Percentiles rank a stretch among this genome's conserved stretches.
These are phyloP conservation scores for Bos indicus DNA, from an alignment of 2,113 vertebrate species.

Conservation along the genomic window DNA sequence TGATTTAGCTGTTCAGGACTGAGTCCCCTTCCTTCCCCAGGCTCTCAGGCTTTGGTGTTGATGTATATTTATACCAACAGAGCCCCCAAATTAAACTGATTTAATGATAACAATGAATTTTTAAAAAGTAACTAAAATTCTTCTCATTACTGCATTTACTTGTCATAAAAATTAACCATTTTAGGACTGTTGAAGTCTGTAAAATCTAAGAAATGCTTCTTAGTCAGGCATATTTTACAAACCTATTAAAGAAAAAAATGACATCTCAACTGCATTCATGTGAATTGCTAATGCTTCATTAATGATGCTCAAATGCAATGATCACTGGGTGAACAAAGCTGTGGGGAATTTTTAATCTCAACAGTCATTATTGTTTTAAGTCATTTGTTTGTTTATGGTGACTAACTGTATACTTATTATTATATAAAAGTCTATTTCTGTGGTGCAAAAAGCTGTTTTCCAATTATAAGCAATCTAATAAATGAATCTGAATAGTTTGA, in stretches of 20 bases:
- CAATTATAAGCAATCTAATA: constrained; percentile 38
- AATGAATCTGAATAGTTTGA: constrained; percentile 39
- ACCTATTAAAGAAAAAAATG: constrained; percentile 44
- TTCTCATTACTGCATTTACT: constrained; percentile 7
- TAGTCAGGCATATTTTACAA: constrained; percentile 13
- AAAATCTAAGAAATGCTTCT: constrained; percentile 29
- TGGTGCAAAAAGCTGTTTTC: constrained; percentile 31
- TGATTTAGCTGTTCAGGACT: not conserved
- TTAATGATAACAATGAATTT: not conserved
- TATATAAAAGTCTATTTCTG: constrained; percentile 29
- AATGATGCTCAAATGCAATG: not conserved
- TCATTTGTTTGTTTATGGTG: constrained; percentile 31
- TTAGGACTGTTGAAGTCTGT: constrained; percentile 41
- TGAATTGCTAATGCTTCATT: not conserved
- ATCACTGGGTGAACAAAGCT: constrained; percentile 8
- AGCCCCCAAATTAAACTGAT: not conserved
- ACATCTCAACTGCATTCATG: not conserved
- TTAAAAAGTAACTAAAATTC: not conserved
- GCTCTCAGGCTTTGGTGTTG: not conserved
- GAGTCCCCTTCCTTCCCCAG: not conserved
- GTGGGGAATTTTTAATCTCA: not conserved
- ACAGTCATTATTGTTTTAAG: constrained; percentile 13
- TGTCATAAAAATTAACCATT: constrained; percentile 29
- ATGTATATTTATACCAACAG: not conserved
- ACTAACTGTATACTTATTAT: constrained; percentile 50